Conservation (phyloP, 1,140 invertebrate species). For the Tribolium castaneum region DNA sequence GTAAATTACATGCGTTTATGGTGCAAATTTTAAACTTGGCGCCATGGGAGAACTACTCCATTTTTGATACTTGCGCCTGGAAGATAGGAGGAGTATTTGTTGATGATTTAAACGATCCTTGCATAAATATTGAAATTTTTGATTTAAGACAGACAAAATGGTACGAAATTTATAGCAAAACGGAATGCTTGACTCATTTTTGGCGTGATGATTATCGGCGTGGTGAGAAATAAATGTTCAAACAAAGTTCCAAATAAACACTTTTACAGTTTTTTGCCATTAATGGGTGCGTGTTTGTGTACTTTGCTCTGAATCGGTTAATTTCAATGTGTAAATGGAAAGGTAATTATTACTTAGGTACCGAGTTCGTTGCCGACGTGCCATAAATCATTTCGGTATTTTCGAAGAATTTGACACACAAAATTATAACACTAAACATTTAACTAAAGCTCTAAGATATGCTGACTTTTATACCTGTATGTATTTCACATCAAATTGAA, state of each 20-base stretch:
- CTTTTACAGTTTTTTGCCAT: not conserved
- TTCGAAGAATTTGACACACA: no score
- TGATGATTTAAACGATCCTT: no score
- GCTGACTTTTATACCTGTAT: no score
- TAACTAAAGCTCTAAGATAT: no score
- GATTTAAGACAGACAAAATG: not conserved
- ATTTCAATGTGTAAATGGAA: slow-evolving; percentile 22
- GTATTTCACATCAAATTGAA: no score
- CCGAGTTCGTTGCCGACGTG: not conserved
- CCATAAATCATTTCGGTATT: no score
- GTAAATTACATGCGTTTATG: not conserved
- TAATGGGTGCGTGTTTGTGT: not conserved
- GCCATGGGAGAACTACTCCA: no score
- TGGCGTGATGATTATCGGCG: not conserved
- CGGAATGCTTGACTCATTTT: not conserved
- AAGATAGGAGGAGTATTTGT: no score
- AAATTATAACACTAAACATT: no score
- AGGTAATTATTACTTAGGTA: not conserved
- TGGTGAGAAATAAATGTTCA: not conserved
- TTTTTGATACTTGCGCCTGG: no score
- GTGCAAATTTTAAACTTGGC: no score
- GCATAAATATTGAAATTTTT: not conserved
- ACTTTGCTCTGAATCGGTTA: slow-evolving; percentile 1
- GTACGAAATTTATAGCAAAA: no score
- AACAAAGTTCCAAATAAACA: not conserved